Conservation (phyloP, 2,113 vertebrate genomes). For the Otocyon megalotis region DNA sequence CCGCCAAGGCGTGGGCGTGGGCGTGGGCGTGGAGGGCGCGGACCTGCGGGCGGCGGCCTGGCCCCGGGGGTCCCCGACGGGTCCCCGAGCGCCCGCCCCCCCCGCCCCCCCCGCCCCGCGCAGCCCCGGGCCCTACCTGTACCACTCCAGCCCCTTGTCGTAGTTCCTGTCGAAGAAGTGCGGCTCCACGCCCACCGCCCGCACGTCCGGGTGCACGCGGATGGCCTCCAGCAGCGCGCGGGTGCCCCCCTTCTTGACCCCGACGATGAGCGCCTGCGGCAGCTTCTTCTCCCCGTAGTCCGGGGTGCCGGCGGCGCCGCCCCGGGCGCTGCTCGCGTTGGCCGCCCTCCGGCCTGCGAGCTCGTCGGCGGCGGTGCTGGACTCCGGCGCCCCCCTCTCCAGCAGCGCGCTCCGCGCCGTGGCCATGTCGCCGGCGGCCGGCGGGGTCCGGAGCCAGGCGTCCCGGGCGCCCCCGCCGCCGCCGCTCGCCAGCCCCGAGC, state of each 20-base stretch:
- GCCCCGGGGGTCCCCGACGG: neutral
- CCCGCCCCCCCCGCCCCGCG: neutral
- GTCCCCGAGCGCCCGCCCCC: neutral
- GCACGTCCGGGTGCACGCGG: slow-evolving; percentile 96
- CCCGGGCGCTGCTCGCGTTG: slow-evolving; percentile 78
- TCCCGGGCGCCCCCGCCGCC: slow-evolving; percentile 75
- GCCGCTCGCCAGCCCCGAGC: slow-evolving; percentile 74
- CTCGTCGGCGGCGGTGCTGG: slow-evolving; percentile 93
- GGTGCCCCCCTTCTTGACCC: slow-evolving; percentile 98
- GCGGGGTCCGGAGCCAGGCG: slow-evolving; percentile 88
- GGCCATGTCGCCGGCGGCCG: slow-evolving; percentile 88
- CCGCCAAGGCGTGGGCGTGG: too few relatives aligned
- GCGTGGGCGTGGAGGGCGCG: too few relatives aligned
- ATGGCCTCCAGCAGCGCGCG: slow-evolving; percentile 96
- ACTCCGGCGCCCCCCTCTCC: slow-evolving; percentile 90
- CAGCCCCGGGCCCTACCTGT: slow-evolving; percentile 91
- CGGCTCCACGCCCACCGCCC: slow-evolving; percentile 97
- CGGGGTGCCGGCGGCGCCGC: slow-evolving; percentile 89
- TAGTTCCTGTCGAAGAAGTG: slow-evolving; percentile 99
- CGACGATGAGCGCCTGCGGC: slow-evolving; percentile 97
- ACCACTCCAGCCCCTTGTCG: slow-evolving; percentile 97
- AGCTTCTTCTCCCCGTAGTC: slow-evolving; percentile 97
- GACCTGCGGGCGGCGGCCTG: too few relatives aligned
- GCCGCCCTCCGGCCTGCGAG: slow-evolving; percentile 84
- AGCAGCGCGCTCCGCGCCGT: slow-evolving; percentile 85